Evolutionary conservation across 2,113 vertebrate genomes (phyloP).

Genomic region (Gymnarchus niloticus): DNA sequence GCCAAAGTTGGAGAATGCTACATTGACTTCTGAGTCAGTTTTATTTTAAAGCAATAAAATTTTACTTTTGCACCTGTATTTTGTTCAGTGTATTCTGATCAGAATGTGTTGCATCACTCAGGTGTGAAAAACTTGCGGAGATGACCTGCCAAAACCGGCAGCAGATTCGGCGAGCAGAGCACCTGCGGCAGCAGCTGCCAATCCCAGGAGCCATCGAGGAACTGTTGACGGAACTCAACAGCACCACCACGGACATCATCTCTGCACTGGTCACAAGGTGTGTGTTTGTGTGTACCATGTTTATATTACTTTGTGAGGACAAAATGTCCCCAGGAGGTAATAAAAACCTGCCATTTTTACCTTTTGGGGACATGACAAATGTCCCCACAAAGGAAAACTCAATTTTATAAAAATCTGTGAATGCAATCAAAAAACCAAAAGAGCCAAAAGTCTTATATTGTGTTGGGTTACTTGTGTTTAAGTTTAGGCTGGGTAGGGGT

Average conservation of each 20-base stretch:
- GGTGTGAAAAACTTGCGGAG: slow-evolving; percentile 95
- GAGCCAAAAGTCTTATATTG: too few species aligned
- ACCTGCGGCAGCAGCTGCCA: slow-evolving; percentile 89
- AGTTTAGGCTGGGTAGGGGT: too few species aligned
- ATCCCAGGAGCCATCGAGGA: slow-evolving; percentile 89
- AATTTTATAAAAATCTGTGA: too few species aligned
- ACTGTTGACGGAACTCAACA: slow-evolving; percentile 84
- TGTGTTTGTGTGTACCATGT: slow-evolving; percentile 32
- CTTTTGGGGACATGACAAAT: too few species aligned
- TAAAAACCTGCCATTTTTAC: too few species aligned
- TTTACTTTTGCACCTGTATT: too few species aligned
- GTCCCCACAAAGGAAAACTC: too few species aligned
- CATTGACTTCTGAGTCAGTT: not conserved
- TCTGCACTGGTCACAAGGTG: slow-evolving; percentile 93
- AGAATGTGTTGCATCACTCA: slow-evolving; percentile 36
- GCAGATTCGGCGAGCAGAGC: slow-evolving; percentile 89
- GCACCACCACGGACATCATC: slow-evolving; percentile 94
- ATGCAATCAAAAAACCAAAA: too few species aligned
- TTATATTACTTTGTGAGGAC: too few species aligned
- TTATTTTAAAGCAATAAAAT: not conserved
- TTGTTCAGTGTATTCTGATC: not conserved
- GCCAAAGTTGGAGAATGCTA: not conserved
- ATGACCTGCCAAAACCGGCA: slow-evolving; percentile 97
- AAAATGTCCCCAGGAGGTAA: too few species aligned
- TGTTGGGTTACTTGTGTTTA: too few species aligned